Evolutionary conservation across 1,140 invertebrate species (phyloP).

Genomic region (Lepidotrigona ventralis): DNA sequence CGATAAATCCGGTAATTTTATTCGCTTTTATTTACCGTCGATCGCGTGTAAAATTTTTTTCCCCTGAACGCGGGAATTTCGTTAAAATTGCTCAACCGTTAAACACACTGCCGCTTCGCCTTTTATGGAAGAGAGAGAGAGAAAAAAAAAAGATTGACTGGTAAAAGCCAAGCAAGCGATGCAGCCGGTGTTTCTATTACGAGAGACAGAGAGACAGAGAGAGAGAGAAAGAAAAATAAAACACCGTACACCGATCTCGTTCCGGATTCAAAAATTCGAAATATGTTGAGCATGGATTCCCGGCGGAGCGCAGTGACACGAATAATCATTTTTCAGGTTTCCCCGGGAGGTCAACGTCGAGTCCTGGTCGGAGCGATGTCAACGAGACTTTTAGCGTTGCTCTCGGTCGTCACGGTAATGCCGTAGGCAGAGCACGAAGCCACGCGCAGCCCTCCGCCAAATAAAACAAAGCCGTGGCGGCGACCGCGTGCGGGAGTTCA

Average conservation of each 20-base stretch:
- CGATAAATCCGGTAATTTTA: background rate
- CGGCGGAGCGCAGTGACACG: background rate
- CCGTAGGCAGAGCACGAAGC: constrained; percentile 39
- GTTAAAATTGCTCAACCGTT: constrained; percentile 24
- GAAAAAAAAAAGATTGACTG: no score
- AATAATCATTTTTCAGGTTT: constrained; percentile 14
- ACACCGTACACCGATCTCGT: no score
- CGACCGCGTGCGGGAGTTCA: constrained; percentile 58
- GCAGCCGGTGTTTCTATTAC: background rate
- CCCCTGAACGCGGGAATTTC: background rate
- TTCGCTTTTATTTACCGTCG: background rate
- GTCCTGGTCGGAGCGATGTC: constrained; percentile 8
- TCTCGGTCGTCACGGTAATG: constrained; percentile 4
- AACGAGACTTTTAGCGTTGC: constrained; percentile 29
- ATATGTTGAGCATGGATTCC: background rate
- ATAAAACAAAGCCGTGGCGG: constrained; percentile 50
- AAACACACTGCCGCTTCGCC: background rate
- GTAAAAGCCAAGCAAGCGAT: background rate
- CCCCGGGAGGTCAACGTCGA: background rate
- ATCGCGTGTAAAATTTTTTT: constrained; percentile 7
- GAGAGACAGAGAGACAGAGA: no score
- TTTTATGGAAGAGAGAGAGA: background rate
- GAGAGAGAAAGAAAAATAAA: no score
- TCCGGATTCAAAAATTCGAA: background rate
- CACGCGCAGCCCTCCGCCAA: constrained; percentile 27